phyloP scores from a whole-genome alignment of 2,888 invertebrate species.

The Copidosoma aretas region DNA sequence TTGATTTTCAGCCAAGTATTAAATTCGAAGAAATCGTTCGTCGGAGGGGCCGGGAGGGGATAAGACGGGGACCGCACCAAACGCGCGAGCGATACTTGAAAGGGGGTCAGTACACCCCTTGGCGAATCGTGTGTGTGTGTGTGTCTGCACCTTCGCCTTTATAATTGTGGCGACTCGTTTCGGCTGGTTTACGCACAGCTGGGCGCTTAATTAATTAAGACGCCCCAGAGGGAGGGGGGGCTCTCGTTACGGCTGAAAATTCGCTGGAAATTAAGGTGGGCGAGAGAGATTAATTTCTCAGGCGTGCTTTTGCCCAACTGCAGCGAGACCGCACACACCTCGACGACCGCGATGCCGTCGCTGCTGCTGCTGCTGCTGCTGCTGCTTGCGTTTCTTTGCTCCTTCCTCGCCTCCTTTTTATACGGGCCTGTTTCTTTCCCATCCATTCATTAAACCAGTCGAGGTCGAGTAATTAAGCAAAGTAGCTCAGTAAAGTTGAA shows the following conservation, averaged over 20 bases:
- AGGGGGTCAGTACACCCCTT: slow-evolving; percentile 27
- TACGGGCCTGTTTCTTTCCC: not conserved
- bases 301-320: not conserved
- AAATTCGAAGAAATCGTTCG: slow-evolving; percentile 37
- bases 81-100: not conserved
- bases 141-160: not conserved
- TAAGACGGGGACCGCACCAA: not conserved
- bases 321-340: not conserved
- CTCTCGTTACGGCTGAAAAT: slow-evolving; percentile 11
- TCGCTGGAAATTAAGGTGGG: not conserved
- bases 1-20: slow-evolving; percentile 42
- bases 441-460: not conserved
- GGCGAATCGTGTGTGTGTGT: not conserved
- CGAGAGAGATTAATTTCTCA: slow-evolving; percentile 8
- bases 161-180: slow-evolving; percentile 9
- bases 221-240: not conserved
- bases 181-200: not conserved
- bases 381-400: not conserved
- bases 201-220: slow-evolving; percentile 27
- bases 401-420: not conserved
- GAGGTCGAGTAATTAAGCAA: not conserved
- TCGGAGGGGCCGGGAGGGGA: not conserved
- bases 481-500: not conserved
- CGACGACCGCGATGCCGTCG: not conserved
- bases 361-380: not conserved